Conservation (phyloP, 2,797 vertebrate genomes). For the Petrocephalus schoutedeni region DNA sequence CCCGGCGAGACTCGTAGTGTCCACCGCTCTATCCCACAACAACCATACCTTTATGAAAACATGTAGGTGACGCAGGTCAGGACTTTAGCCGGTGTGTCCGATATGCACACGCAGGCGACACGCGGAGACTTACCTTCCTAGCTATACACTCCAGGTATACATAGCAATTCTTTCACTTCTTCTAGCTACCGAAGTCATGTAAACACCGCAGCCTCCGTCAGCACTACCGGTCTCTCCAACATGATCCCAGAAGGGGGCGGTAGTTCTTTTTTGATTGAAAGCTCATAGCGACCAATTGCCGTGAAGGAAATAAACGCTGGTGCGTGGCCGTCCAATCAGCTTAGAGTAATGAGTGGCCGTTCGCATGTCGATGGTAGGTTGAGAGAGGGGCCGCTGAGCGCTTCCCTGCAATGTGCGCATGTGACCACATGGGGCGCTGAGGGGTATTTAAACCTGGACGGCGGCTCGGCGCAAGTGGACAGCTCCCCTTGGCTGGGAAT, state of each 20-base stretch:
- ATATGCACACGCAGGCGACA: background rate
- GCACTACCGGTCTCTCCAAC: slow-evolving; percentile 23
- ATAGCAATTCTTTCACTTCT: slow-evolving; percentile 17
- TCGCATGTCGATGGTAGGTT: background rate
- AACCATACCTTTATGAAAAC: background rate
- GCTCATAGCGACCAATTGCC: background rate
- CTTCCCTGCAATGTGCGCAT: slow-evolving; percentile 13
- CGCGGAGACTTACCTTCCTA: slow-evolving; percentile 18
- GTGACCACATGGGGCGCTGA: slow-evolving; percentile 11
- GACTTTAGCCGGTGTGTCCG: background rate
- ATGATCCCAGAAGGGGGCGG: background rate
- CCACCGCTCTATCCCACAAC: background rate
- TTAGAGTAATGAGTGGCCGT: background rate
- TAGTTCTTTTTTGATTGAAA: slow-evolving; percentile 15
- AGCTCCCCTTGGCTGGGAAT: slow-evolving; percentile 22
- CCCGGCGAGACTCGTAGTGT: background rate
- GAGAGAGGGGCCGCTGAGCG: background rate
- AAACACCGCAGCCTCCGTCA: slow-evolving; percentile 21
- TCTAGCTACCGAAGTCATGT: slow-evolving; percentile 15
- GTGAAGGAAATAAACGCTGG: background rate
- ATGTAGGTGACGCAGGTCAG: background rate
- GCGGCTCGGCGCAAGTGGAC: slow-evolving; percentile 12
- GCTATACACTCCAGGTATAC: slow-evolving; percentile 16
- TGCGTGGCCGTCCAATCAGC: slow-evolving; percentile 8
- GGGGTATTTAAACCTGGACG: slow-evolving; percentile 26